Evolutionary conservation across 2,888 invertebrate species (phyloP).

Genomic region (Choreutis nemorana): DNA sequence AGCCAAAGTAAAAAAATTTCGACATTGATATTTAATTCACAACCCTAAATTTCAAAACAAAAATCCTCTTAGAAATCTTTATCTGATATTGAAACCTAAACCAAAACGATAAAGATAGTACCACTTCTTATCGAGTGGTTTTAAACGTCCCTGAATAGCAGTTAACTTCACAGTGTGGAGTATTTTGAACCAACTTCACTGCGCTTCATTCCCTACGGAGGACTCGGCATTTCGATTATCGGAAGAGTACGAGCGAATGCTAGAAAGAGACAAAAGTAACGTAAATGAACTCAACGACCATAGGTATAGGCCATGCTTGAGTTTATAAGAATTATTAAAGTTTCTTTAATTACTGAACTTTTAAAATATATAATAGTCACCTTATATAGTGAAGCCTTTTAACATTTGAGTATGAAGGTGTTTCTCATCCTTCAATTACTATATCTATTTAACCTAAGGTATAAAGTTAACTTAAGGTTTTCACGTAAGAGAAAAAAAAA

Average conservation of each 20-base stretch:
- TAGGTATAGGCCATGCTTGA: no score
- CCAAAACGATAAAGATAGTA: slow-evolving; percentile 5
- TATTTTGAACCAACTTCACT: slow-evolving; percentile 38
- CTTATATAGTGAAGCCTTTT: no score
- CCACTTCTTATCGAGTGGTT: slow-evolving; percentile 13
- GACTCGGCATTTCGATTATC: slow-evolving; percentile 67
- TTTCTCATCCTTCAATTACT: no score
- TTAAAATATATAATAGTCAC: no score
- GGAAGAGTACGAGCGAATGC: slow-evolving; percentile 51
- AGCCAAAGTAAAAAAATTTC: neutral
- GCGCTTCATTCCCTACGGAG: slow-evolving; percentile 48
- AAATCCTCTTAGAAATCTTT: neutral
- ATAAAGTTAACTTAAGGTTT: no score
- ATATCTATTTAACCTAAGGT: no score
- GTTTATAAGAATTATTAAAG: no score
- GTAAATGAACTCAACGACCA: no score
- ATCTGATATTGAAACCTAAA: neutral
- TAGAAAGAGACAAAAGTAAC: slow-evolving; percentile 36
- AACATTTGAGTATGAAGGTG: no score
- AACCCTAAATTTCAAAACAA: neutral
- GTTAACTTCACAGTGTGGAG: slow-evolving; percentile 32
- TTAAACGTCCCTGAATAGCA: slow-evolving; percentile 32
- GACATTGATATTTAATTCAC: neutral
- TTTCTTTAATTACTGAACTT: no score
- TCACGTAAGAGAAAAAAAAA: no score